These are phyloP conservation scores for Caenorhabditis wallacei DNA, from an alignment of 2,888 invertebrate genomes.

Conservation along the genomic window DNA sequence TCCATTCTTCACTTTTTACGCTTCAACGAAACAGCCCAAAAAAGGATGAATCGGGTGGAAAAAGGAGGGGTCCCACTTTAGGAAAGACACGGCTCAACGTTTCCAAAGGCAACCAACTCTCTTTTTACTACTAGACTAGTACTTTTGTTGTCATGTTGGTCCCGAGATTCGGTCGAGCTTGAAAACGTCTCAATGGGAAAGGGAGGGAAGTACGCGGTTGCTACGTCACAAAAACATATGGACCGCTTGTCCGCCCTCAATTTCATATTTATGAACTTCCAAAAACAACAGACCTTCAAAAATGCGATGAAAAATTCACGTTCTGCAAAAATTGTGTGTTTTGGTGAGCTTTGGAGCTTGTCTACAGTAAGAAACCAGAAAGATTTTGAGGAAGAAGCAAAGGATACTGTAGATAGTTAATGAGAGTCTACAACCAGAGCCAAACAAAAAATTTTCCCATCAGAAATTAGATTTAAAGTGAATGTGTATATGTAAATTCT, in stretches of 20 bases:
- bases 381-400: no score
- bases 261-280: conserved; percentile 41
- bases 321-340: background rate
- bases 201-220: conserved; percentile 43
- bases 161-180: conserved; percentile 46
- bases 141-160: conserved; percentile 16
- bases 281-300: conserved; percentile 9
- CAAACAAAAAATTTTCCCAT: no score
- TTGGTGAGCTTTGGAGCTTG: background rate
- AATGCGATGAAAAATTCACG: background rate
- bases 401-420: no score
- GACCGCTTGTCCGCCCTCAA: conserved; percentile 7
- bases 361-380: no score
- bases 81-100: background rate
- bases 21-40: conserved; percentile 29
- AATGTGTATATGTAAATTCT: no score
- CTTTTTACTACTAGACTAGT: conserved; percentile 2
- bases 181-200: conserved; percentile 21
- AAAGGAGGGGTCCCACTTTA: no score
- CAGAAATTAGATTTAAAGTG: no score
- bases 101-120: conserved; percentile 21
- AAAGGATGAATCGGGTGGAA: no score
- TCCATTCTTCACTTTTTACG: conserved; percentile 9
- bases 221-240: conserved; percentile 50
- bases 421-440: no score